These are phyloP conservation scores for Phymorhynchus buccinoides DNA, from an alignment of 1,140 invertebrate genomes.

Conservation along the genomic window DNA sequence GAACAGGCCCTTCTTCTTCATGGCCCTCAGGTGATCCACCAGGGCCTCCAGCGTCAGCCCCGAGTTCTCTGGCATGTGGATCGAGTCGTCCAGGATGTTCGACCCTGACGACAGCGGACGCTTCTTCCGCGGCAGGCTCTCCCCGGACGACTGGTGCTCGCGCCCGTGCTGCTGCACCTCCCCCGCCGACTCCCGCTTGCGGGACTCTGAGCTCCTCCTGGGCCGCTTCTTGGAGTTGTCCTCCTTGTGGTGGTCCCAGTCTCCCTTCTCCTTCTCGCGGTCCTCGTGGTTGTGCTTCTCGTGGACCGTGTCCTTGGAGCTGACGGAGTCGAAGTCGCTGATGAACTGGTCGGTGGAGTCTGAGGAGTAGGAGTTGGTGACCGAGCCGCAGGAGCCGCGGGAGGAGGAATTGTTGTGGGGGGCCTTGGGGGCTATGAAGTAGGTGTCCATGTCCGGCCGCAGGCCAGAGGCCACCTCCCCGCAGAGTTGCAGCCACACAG, in stretches of 20 bases:
- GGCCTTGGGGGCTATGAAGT: slow-evolving; percentile 57
- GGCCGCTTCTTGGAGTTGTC: slow-evolving; percentile 47
- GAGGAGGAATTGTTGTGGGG: slow-evolving; percentile 19
- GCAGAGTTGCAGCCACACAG: slow-evolving; percentile 87
- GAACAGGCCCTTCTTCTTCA: slow-evolving; percentile 85
- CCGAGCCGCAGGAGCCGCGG: slow-evolving; percentile 33
- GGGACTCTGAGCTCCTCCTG: slow-evolving; percentile 40
- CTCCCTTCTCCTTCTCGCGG: slow-evolving; percentile 64
- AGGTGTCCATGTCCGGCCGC: slow-evolving; percentile 56
- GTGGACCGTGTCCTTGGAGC: slow-evolving; percentile 73
- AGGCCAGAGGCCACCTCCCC: slow-evolving; percentile 74
- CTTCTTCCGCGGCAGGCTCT: slow-evolving; percentile 60
- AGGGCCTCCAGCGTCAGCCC: slow-evolving; percentile 84
- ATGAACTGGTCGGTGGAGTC: slow-evolving; percentile 62
- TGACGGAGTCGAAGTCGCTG: slow-evolving; percentile 74
- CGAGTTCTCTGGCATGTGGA: slow-evolving; percentile 67
- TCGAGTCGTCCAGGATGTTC: slow-evolving; percentile 62
- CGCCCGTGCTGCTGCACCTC: slow-evolving; percentile 33
- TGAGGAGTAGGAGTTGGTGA: slow-evolving; percentile 60
- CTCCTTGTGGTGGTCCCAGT: slow-evolving; percentile 34
- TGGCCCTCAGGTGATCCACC: slow-evolving; percentile 82
- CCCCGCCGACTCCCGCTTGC: slow-evolving; percentile 46
- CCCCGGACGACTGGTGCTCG: slow-evolving; percentile 38
- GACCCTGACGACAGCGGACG: slow-evolving; percentile 54
- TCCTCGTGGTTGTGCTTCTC: slow-evolving; percentile 73